Evolutionary conservation across 2,797 vertebrate genomes (phyloP).

Genomic region (Rousettus madagascariensis): DNA sequence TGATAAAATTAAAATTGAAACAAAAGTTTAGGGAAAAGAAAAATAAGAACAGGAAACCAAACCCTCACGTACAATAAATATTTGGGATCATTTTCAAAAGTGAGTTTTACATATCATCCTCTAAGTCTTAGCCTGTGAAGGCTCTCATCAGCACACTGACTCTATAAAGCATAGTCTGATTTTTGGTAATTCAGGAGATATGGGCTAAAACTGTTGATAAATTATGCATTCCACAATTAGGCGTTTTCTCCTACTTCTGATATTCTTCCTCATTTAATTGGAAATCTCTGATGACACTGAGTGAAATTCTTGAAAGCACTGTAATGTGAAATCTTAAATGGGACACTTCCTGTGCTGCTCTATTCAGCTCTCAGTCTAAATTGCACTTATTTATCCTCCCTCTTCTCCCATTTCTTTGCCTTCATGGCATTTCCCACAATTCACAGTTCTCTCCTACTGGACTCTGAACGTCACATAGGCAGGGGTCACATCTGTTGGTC

Average conservation of each 20-base stretch:
- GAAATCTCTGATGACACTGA: neutral
- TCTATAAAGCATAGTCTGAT: neutral
- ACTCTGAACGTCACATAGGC: neutral
- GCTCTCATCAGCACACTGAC: neutral
- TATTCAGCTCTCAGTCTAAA: neutral
- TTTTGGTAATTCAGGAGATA: neutral
- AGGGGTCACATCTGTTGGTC: no score
- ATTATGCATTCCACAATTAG: conserved; percentile 1
- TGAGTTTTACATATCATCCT: neutral
- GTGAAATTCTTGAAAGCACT: conserved; percentile 9
- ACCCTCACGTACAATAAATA: neutral
- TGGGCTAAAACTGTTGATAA: conserved; percentile 19
- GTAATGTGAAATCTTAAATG: neutral
- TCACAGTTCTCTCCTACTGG: neutral
- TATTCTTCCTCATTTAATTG: neutral
- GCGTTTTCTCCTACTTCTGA: conserved; percentile 5
- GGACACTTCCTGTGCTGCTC: neutral
- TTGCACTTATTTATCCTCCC: neutral
- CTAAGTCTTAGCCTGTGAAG: neutral
- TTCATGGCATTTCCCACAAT: neutral
- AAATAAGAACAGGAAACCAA: neutral
- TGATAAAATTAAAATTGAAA: conserved; percentile 25
- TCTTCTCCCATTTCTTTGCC: neutral
- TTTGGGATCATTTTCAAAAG: conserved; percentile 38
- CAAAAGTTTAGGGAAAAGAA: conserved; percentile 13